These are phyloP conservation scores for Leucoraja ocellata DNA, from an alignment of 2,797 vertebrate species.

Conservation along the genomic window DNA sequence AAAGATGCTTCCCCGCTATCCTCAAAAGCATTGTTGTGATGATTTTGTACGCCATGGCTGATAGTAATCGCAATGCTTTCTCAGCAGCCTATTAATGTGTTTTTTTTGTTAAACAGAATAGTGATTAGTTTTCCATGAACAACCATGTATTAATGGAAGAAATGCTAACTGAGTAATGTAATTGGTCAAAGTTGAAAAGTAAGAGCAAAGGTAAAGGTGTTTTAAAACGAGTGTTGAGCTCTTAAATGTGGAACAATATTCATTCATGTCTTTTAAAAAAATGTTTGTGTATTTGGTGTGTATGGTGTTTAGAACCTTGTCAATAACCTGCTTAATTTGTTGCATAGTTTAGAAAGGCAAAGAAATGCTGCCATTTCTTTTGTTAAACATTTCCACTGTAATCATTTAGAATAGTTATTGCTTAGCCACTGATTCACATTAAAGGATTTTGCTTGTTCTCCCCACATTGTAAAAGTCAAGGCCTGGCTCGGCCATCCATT, in stretches of 20 bases:
- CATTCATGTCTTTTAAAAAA: slow-evolving; percentile 7
- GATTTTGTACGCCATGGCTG: slow-evolving; percentile 17
- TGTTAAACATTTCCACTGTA: not conserved
- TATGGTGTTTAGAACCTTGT: slow-evolving; percentile 13
- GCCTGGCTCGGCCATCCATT: slow-evolving; percentile 15
- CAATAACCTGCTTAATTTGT: not conserved
- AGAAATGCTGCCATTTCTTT: slow-evolving; percentile 9
- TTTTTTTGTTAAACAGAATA: slow-evolving; percentile 19
- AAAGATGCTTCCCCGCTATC: not conserved
- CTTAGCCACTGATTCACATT: not conserved
- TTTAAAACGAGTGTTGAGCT: no score
- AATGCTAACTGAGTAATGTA: not conserved
- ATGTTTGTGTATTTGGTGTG: not conserved
- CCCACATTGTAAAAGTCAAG: slow-evolving; percentile 24
- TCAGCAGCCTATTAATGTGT: not conserved
- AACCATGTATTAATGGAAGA: slow-evolving; percentile 26
- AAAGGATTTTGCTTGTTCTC: slow-evolving; percentile 1
- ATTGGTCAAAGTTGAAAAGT: not conserved
- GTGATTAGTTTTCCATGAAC: slow-evolving; percentile 14
- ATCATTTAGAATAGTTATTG: slow-evolving; percentile 10
- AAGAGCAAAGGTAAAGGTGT: not conserved
- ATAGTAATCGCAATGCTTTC: slow-evolving; percentile 27
- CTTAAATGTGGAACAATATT: not conserved
- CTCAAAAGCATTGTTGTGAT: slow-evolving; percentile 2
- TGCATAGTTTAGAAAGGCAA: not conserved